A percentile compares a stretch with the other conserved stretches of the same genome.
Evolutionary conservation across 2,888 invertebrate genomes (phyloP).

Genomic region (Euzophera pinguis): DNA sequence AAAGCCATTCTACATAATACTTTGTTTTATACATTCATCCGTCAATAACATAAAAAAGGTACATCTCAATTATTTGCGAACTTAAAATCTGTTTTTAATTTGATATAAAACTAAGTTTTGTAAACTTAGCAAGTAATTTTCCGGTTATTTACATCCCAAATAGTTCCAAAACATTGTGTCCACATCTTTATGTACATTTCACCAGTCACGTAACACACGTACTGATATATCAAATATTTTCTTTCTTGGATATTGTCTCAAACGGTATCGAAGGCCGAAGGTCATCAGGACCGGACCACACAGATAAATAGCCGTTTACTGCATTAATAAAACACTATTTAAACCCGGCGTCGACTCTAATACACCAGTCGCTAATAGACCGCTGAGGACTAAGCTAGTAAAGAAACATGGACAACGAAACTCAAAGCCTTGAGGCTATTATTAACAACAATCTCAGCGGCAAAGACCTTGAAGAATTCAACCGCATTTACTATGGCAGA

Average conservation of each 20-base stretch:
- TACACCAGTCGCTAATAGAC: constrained; percentile 25
- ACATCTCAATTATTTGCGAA: no score
- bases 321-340: constrained; percentile 50
- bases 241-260: constrained; percentile 38
- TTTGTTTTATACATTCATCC: no score
- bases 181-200: constrained; percentile 17
- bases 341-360: constrained; percentile 43
- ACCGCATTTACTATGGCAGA: constrained; percentile 68
- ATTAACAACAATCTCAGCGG: constrained; percentile 65
- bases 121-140: not conserved
- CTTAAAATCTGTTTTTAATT: no score
- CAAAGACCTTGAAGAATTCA: constrained; percentile 67
- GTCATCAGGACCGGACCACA: constrained; percentile 53
- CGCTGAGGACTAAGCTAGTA: constrained; percentile 22
- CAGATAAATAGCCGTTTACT: constrained; percentile 41
- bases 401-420: constrained; percentile 62
- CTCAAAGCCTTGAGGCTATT: constrained; percentile 64
- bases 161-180: not conserved
- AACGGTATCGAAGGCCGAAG: constrained; percentile 62
- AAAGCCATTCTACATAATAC: no score
- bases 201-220: constrained; percentile 31
- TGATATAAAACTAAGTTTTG: no score
- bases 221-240: constrained; percentile 58
- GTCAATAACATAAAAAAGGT: no score
- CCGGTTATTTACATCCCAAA: not conserved